phyloP scores from a whole-genome alignment of 2,113 vertebrate genomes.

The Corapipo altera region DNA sequence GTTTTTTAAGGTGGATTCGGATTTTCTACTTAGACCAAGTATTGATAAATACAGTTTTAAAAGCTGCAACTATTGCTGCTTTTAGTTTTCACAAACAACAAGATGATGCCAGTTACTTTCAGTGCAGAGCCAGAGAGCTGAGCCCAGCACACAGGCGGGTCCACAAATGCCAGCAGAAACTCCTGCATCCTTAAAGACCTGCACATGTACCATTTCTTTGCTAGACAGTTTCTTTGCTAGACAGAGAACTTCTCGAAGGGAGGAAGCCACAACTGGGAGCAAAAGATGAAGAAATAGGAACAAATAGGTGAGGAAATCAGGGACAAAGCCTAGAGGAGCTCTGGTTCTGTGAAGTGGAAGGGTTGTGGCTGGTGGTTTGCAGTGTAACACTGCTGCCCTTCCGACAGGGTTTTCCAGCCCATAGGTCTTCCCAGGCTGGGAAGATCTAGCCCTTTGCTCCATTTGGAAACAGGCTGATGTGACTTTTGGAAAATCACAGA shows the following conservation, averaged over 20 bases:
- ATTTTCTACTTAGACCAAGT: not conserved
- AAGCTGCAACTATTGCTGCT: not conserved
- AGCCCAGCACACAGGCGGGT: not conserved
- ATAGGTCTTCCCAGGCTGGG: not conserved
- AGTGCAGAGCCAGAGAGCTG: not conserved
- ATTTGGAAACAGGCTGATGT: not conserved
- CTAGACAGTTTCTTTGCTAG: not conserved
- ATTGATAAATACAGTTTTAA: not conserved
- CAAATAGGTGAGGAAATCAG: not conserved
- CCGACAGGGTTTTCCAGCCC: not conserved
- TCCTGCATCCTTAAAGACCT: not conserved
- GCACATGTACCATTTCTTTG: not conserved
- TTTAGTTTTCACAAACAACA: not conserved
- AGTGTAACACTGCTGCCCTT: not conserved
- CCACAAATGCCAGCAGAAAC: not conserved
- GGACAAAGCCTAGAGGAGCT: not conserved
- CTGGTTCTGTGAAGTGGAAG: not conserved
- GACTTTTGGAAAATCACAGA: slow-evolving; percentile 15
- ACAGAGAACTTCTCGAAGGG: not conserved
- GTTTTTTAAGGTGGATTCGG: not conserved
- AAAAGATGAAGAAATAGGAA: not conserved
- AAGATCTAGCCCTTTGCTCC: not conserved
- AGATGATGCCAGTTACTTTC: not conserved
- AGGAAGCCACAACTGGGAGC: not conserved
- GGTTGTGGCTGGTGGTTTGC: not conserved